Conservation (phyloP, 1,140 invertebrate genomes). For the Trissolcus basalis region DNA sequence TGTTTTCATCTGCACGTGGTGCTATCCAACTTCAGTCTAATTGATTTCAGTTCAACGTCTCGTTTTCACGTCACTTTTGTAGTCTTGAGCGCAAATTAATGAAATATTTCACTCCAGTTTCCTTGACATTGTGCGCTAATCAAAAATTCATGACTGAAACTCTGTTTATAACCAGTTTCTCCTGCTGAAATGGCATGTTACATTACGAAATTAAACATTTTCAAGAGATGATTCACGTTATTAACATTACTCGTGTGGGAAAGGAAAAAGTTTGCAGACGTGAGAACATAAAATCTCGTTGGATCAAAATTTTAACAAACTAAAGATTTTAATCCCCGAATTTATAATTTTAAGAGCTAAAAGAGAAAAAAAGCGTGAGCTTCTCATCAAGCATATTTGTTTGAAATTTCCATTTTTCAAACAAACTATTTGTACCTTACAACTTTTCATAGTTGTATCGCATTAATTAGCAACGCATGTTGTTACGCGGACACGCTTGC, state of each 20-base stretch:
- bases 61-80: conserved; percentile 8
- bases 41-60: conserved; percentile 17
- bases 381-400: background rate
- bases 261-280: too few relatives aligned
- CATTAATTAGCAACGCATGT: conserved; percentile 46
- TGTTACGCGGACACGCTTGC: conserved; percentile 36
- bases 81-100: conserved; percentile 19
- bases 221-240: too few relatives aligned
- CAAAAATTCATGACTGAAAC: background rate
- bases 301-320: too few relatives aligned
- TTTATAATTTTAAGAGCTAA: too few relatives aligned
- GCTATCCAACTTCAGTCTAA: conserved; percentile 11
- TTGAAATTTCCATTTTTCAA: conserved; percentile 4
- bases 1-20: conserved; percentile 34
- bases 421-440: conserved; percentile 9
- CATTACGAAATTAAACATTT: too few relatives aligned
- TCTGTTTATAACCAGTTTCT: too few relatives aligned
- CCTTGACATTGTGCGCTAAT: conserved; percentile 9
- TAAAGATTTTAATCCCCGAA: too few relatives aligned
- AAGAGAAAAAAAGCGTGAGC: too few relatives aligned
- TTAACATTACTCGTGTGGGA: too few relatives aligned
- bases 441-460: conserved; percentile 26
- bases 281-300: too few relatives aligned
- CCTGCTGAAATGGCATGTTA: too few relatives aligned
- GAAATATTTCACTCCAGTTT: conserved; percentile 22